These are phyloP conservation scores for Drosophila robusta DNA, from an alignment of 2,888 invertebrate species.

Conservation along the genomic window DNA sequence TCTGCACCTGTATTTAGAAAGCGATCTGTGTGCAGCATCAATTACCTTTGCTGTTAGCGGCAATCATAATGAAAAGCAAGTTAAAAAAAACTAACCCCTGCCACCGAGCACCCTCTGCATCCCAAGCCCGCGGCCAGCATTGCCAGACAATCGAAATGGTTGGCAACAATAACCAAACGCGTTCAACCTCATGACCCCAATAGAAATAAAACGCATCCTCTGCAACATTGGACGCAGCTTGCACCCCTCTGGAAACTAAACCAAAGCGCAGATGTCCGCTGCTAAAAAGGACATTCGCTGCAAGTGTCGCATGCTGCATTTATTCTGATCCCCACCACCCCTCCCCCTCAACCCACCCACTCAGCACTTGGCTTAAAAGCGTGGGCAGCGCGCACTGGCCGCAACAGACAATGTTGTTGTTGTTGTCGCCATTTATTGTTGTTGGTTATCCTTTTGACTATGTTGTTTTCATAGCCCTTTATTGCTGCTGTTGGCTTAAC, in stretches of 20 bases:
- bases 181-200: slow-evolving; percentile 72
- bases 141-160: slow-evolving; percentile 41
- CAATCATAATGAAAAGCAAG: slow-evolving; percentile 48
- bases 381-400: slow-evolving; percentile 18
- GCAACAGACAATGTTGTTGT: slow-evolving; percentile 27
- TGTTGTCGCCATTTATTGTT: slow-evolving; percentile 62
- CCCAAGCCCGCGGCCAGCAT: neutral
- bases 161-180: slow-evolving; percentile 64
- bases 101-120: neutral
- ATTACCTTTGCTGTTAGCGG: slow-evolving; percentile 49
- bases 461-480: slow-evolving; percentile 65
- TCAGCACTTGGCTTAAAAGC: slow-evolving; percentile 10
- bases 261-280: slow-evolving; percentile 41
- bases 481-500: slow-evolving; percentile 30
- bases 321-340: slow-evolving; percentile 33
- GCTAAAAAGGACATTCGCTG: slow-evolving; percentile 68
- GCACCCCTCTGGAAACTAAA: slow-evolving; percentile 15
- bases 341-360: neutral
- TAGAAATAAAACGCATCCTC: slow-evolving; percentile 75
- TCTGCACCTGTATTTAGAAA: slow-evolving; percentile 40
- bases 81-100: slow-evolving; percentile 10
- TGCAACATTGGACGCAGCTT: slow-evolving; percentile 38
- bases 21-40: slow-evolving; percentile 43
- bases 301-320: slow-evolving; percentile 71
- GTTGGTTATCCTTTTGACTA: slow-evolving; percentile 69